Conservation (phyloP, 2,888 invertebrate genomes). For the Stratiomys singularior region DNA sequence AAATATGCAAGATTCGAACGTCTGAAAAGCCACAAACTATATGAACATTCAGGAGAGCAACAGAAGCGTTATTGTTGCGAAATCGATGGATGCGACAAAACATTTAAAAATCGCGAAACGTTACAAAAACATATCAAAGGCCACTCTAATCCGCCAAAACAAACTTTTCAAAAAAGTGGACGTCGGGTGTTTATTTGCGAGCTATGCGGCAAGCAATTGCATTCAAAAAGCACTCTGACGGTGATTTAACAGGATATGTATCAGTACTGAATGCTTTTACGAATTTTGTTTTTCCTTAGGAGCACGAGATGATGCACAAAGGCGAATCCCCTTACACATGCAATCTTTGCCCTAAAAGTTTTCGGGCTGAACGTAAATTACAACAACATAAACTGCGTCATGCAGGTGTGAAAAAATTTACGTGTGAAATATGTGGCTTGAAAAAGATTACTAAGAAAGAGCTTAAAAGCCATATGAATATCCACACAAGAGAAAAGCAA, state of each 20-base stretch:
- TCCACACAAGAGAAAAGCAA: slow-evolving; percentile 43
- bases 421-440: slow-evolving; percentile 35
- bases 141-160: slow-evolving; percentile 34
- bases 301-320: slow-evolving; percentile 42
- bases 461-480: slow-evolving; percentile 43
- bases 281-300: slow-evolving; percentile 10
- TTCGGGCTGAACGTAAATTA: slow-evolving; percentile 20
- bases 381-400: slow-evolving; percentile 39
- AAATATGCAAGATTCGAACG: slow-evolving; percentile 30
- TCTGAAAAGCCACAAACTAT: slow-evolving; percentile 3
- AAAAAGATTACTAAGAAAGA: slow-evolving; percentile 37
- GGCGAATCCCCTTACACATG: slow-evolving; percentile 42
- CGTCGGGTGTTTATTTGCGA: slow-evolving; percentile 33
- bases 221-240: slow-evolving; percentile 1
- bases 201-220: slow-evolving; percentile 35
- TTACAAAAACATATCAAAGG: slow-evolving; percentile 41
- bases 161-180: background rate
- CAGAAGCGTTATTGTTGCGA: slow-evolving; percentile 16
- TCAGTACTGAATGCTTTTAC: too few relatives aligned
- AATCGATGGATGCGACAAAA: slow-evolving; percentile 47
- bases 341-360: slow-evolving; percentile 27
- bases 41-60: slow-evolving; percentile 11
- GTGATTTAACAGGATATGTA: slow-evolving; percentile 17
- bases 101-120: slow-evolving; percentile 46
- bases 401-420: slow-evolving; percentile 33